Conservation (phyloP, 2,113 vertebrate genomes). For the Melospiza georgiana region DNA sequence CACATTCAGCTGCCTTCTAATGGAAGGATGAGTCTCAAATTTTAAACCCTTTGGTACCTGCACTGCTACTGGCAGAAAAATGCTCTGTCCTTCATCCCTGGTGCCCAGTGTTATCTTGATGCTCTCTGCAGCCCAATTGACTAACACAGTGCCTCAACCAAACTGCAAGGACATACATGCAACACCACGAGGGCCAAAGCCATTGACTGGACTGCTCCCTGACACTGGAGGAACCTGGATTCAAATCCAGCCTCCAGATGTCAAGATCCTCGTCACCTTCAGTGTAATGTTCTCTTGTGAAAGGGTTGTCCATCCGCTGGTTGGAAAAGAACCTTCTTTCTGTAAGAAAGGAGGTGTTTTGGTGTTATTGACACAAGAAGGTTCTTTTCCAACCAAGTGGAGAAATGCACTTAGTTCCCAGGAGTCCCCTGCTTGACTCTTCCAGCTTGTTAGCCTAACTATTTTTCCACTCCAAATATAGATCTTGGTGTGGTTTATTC, state of each 20-base stretch:
- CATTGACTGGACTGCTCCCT: fast-evolving
- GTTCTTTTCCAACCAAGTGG: background rate
- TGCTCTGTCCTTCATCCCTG: background rate
- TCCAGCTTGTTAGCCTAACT: background rate
- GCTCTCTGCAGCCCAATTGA: background rate
- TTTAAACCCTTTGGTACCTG: background rate
- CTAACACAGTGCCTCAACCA: background rate
- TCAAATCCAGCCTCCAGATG: background rate
- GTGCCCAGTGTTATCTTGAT: background rate
- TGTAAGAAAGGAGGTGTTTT: background rate
- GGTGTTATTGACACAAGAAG: background rate
- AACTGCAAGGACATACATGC: background rate
- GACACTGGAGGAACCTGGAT: background rate
- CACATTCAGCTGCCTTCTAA: background rate
- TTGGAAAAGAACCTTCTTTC: too few species aligned
- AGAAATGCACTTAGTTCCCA: background rate
- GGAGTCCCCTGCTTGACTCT: background rate
- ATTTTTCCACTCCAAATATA: background rate
- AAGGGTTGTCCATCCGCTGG: background rate
- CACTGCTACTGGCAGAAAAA: background rate
- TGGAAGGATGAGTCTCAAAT: background rate
- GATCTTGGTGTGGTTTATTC: background rate
- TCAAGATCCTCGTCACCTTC: background rate
- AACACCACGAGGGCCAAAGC: fast-evolving
- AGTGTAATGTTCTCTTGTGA: background rate